phyloP scores from a whole-genome alignment of 53 echinoderm and acorn worm species.

The Temnopleurus reevesii region DNA sequence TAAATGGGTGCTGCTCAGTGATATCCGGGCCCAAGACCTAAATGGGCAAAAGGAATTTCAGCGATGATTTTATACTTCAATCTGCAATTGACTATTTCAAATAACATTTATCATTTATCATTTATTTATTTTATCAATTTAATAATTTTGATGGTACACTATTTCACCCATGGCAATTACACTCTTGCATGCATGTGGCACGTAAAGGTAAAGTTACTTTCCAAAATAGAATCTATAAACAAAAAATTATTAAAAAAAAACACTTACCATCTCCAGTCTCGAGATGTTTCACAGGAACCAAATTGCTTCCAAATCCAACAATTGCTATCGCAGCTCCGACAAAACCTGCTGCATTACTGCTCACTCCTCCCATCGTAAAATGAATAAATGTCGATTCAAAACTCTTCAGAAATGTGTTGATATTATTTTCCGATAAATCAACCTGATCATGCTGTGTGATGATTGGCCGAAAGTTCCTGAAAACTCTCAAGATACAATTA shows the following conservation, averaged over 20 bases:
- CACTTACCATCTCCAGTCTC: constrained; percentile 92
- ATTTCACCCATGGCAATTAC: neutral
- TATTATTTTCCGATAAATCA: neutral
- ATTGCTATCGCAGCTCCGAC: constrained; percentile 77
- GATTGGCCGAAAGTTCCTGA: neutral
- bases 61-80: no score
- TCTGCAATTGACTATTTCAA: no score
- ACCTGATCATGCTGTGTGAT: neutral
- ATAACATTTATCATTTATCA: no score
- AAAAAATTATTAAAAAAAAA: neutral
- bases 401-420: neutral
- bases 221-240: neutral
- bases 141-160: neutral
- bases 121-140: no score
- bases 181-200: neutral
- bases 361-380: neutral
- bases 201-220: neutral
- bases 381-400: neutral
- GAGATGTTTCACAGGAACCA: constrained; percentile 85
- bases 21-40: no score
- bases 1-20: no score
- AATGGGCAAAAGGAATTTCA: no score
- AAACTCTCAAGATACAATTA: neutral
- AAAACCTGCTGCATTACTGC: constrained; percentile 64
- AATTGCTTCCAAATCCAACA: constrained; percentile 85